Evolutionary conservation across 2,888 invertebrate genomes (phyloP), one percentile per base, ranked within the genome.

Genomic region (Agrilus cyanescens): DNA sequence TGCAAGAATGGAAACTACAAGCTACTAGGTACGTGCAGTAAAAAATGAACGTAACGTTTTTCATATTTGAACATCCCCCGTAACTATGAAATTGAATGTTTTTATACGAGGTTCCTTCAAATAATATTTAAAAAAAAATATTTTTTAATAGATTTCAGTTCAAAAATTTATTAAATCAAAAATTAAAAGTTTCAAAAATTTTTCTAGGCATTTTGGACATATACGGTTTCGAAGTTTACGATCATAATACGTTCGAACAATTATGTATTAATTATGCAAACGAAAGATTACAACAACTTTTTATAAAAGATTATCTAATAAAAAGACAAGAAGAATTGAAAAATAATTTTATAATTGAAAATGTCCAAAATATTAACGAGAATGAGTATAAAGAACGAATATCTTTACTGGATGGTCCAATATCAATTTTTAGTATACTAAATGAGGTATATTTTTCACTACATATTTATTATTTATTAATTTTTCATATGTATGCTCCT

Each of bases 211-310:
- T 65, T 40, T 43, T 65, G 12, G 66, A 66, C 38, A 57, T 66
- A 43, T 67, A 63, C 46, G 66, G 66, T 29, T 66, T 66, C 32
- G 67, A 67, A 50, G 51, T 53, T 3, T 64, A 66, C 38, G 42
- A 53, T 2, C 48, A 46, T 30, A 67, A 67, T 43, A 63, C 43
- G 51, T 57, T 57, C 40, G 57, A 57, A 33, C 57, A 57, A 36
- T 43, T 57, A 33, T 57, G 64, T 44, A 60, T 66, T 14, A 66
- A 66, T 53, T 66, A 66, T 45, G 60, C 63, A 4, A 66, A 67
- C 35, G 57, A 57, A 40, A 56, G 59, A 32, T 50, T 66, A 40
- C 65, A 66, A 36, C 53, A 61, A 13, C 61, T 62, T 41, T 66
- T 62, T 43, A 57, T 62, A 39, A 54, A 58, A 43, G 57, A 60